Evolutionary conservation across 2,888 invertebrate genomes (phyloP).

Genomic region (Ophraella communa): DNA sequence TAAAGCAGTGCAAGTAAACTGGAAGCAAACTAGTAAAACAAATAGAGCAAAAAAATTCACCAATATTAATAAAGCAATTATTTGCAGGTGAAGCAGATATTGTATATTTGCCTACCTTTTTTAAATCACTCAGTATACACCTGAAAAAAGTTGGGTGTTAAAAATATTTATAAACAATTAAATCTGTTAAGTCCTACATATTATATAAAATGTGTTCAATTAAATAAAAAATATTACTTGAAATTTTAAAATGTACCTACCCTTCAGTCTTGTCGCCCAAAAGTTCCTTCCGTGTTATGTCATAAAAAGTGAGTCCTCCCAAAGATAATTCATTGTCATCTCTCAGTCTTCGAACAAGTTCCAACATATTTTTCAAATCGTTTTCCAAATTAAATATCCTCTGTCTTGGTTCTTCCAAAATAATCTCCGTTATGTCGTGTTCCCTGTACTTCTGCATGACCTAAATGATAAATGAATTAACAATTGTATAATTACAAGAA

Average conservation of each 20-base stretch:
- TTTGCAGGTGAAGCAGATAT: conserved; percentile 6
- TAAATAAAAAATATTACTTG: no score
- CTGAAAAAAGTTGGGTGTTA: conserved; percentile 26
- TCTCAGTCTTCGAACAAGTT: conserved; percentile 59
- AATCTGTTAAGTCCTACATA: not conserved
- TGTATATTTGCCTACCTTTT: conserved; percentile 30
- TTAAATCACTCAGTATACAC: conserved; percentile 20
- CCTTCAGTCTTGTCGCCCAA: conserved; percentile 39
- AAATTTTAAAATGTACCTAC: conserved; percentile 8
- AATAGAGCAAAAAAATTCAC: not conserved
- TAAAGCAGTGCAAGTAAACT: not conserved
- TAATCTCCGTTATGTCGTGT: conserved; percentile 48
- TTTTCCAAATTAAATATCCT: conserved; percentile 52
- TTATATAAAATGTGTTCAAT: not conserved
- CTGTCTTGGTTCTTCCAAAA: conserved; percentile 53
- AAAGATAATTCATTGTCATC: conserved; percentile 57
- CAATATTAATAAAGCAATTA: conserved; percentile 5
- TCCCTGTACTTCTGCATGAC: conserved; percentile 56
- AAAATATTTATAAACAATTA: not conserved
- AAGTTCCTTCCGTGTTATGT: conserved; percentile 57
- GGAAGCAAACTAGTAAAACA: not conserved
- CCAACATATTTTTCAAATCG: conserved; percentile 59
- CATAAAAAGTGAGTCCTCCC: conserved; percentile 59
- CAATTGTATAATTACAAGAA: not conserved
- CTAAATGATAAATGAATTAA: conserved; percentile 37